Conservation (phyloP, 2,888 invertebrate species). For the Sipunculus nudus region DNA sequence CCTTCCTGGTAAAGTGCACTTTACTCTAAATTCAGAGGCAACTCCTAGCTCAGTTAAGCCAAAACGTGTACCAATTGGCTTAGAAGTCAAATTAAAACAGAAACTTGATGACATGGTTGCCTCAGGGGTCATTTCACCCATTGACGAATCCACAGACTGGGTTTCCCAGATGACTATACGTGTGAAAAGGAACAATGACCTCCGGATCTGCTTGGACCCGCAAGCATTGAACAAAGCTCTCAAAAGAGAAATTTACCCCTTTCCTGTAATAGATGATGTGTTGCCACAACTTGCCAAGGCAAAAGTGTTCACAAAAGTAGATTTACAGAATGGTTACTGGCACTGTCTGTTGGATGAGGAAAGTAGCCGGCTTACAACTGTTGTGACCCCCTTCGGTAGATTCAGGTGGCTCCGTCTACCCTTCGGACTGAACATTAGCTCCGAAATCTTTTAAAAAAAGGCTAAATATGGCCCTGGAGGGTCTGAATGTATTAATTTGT, state of each 20-base stretch:
- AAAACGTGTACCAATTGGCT: slow-evolving; percentile 6
- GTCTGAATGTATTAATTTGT: slow-evolving; percentile 29
- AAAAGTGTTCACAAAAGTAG: slow-evolving; percentile 30
- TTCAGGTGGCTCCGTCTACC: slow-evolving; percentile 35
- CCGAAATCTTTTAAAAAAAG: slow-evolving; percentile 38
- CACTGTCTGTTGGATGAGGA: slow-evolving; percentile 32
- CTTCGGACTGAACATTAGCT: slow-evolving; percentile 29
- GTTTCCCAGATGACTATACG: slow-evolving; percentile 32
- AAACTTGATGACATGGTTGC: slow-evolving; percentile 27
- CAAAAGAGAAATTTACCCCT: slow-evolving; percentile 25
- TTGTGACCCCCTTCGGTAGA: slow-evolving; percentile 27
- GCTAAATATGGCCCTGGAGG: slow-evolving; percentile 25
- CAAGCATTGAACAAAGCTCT: slow-evolving; percentile 34
- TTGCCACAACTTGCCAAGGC: slow-evolving; percentile 29
- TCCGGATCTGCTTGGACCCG: slow-evolving; percentile 41
- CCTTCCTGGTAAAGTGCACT: slow-evolving; percentile 1
- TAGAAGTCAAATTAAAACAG: slow-evolving; percentile 11
- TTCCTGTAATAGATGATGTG: slow-evolving; percentile 38
- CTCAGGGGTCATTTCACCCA: slow-evolving; percentile 23
- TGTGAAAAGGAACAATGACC: slow-evolving; percentile 28
- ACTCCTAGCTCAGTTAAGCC: slow-evolving; percentile 12
- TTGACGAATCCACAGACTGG: slow-evolving; percentile 35
- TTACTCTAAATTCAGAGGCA: slow-evolving; percentile 1
- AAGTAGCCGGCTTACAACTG: slow-evolving; percentile 32
- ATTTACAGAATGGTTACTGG: slow-evolving; percentile 34